Evolutionary conservation across 2,888 invertebrate genomes (phyloP).

Genomic region (Andrena dorsata): DNA sequence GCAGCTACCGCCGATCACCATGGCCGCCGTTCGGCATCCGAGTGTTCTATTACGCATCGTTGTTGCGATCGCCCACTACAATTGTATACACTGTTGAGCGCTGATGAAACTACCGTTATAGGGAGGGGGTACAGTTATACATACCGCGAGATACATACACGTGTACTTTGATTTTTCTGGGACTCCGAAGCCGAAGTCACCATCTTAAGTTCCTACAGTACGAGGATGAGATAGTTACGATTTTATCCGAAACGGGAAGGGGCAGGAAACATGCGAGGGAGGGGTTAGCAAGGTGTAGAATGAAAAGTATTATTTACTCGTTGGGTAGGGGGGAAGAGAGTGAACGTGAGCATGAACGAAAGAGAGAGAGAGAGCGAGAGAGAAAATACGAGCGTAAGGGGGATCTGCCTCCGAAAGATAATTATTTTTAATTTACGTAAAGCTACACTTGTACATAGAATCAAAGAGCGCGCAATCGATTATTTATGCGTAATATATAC

Average conservation of each 20-base stretch:
- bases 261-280: conserved; percentile 2
- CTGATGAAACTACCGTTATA: conserved; percentile 36
- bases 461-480: conserved; percentile 79
- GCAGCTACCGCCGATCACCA: conserved; percentile 8
- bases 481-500: conserved; percentile 81
- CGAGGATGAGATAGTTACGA: conserved; percentile 75
- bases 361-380: conserved; percentile 9
- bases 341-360: conserved; percentile 12
- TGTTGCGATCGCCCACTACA: conserved; percentile 24
- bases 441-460: conserved; percentile 79
- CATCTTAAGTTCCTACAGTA: conserved; percentile 83
- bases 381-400: conserved; percentile 30
- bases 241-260: conserved; percentile 68
- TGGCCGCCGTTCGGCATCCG: conserved; percentile 18
- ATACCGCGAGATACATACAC: conserved; percentile 37
- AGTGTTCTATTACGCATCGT: conserved; percentile 30
- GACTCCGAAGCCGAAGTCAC: conserved; percentile 75
- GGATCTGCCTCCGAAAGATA: conserved; percentile 69
- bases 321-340: conserved; percentile 50
- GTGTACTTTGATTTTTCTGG: conserved; percentile 74
- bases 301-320: conserved; percentile 75
- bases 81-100: conserved; percentile 44
- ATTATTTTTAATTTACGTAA: conserved; percentile 79
- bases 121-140: conserved; percentile 37
- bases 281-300: neutral